Evolutionary conservation across 2,113 vertebrate genomes (phyloP).

Genomic region (Formicarius rufipectus): DNA sequence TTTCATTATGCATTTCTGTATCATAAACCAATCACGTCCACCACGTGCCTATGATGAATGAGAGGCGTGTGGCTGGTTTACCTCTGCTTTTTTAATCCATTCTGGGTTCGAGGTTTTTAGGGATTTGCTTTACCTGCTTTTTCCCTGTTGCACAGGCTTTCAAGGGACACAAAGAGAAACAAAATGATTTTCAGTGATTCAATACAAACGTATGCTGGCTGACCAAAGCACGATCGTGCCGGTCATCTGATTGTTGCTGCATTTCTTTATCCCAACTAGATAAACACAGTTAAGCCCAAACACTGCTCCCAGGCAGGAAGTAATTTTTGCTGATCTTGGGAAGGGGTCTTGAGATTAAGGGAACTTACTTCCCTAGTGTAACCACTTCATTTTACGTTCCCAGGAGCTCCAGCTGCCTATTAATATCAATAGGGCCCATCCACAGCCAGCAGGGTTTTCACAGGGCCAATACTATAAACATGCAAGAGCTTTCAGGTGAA

Average conservation of each 20-base stretch:
- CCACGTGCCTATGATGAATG: not conserved
- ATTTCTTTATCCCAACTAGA: not conserved
- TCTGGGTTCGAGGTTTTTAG: not conserved
- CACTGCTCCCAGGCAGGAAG: constrained; percentile 35
- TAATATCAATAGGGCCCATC: not conserved
- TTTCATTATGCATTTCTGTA: not conserved
- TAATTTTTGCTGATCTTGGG: constrained; percentile 45
- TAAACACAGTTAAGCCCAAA: not conserved
- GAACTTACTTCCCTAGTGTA: constrained; percentile 43
- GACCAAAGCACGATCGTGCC: not conserved
- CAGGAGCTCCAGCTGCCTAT: constrained; percentile 8
- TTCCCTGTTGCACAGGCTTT: not conserved
- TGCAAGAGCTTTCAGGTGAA: not conserved
- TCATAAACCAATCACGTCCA: not conserved
- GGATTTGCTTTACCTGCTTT: not conserved
- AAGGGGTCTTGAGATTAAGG: constrained; percentile 34
- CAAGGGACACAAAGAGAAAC: not conserved
- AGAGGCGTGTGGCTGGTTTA: not conserved
- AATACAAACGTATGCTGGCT: fast-evolving
- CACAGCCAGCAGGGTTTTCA: not conserved
- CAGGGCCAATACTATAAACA: fast-evolving
- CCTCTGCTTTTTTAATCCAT: not conserved
- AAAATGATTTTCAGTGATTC: not conserved
- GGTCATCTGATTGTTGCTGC: not conserved
- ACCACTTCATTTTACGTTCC: constrained; percentile 59